These are phyloP conservation scores for Formicarius rufipectus DNA, from an alignment of 2,113 vertebrate species.

Conservation along the genomic window DNA sequence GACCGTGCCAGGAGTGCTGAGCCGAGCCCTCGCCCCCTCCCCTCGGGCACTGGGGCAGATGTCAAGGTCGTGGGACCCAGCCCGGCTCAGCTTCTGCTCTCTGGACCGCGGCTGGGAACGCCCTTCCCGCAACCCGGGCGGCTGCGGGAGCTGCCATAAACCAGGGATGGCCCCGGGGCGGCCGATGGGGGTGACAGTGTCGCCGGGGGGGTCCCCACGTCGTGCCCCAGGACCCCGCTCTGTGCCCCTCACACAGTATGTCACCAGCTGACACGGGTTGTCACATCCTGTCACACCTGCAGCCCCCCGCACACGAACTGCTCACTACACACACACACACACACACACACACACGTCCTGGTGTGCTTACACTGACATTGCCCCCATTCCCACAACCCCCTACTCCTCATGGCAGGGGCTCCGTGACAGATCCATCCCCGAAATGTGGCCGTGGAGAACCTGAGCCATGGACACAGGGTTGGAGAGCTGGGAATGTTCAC, in stretches of 20 bases:
- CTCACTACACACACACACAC: neutral
- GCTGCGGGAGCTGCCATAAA: neutral
- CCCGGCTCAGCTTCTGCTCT: neutral
- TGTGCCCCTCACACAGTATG: neutral
- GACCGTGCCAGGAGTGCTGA: too few relatives aligned
- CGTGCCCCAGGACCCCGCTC: neutral
- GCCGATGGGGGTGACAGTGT: rapidly evolving
- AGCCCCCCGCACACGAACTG: neutral
- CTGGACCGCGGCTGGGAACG: neutral
- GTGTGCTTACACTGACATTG: neutral
- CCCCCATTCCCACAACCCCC: neutral
- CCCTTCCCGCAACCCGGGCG: neutral
- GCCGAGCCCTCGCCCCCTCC: neutral
- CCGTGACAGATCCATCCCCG: neutral
- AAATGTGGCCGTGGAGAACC: neutral
- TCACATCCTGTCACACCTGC: neutral
- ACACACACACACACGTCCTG: neutral
- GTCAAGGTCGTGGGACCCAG: neutral
- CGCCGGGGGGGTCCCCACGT: neutral
- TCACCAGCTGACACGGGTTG: too few relatives aligned
- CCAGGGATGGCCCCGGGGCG: neutral
- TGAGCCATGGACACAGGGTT: neutral
- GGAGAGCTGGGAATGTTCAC: neutral
- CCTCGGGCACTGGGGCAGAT: neutral
- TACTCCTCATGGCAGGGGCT: neutral